Evolutionary conservation across 2,113 vertebrate species (phyloP), one percentile per base, ranked within the genome.

Genomic region (Pyrgilauda ruficollis): DNA sequence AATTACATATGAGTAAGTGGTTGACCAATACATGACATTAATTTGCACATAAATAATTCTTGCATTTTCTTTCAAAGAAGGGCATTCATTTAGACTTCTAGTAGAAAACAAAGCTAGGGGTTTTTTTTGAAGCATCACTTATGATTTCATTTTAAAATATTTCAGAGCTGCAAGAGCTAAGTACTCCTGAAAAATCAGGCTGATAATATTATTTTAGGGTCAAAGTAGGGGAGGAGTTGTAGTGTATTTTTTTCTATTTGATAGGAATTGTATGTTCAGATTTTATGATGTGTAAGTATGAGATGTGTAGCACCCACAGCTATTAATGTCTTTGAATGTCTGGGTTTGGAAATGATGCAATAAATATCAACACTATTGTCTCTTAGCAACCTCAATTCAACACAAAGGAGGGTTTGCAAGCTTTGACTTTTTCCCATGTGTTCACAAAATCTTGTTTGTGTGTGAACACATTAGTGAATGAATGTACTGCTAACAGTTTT

Each of bases 311-410:
- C 69, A 84, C 9, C 6, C 27, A 70, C 15, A 50, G 24, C 14
- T 66, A 76, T 69, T 89, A 76, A 76, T 91, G 91, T 82, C 16
- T 82, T 76, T 68, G 47, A 87, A 11, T 43, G 37, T 69, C 70
- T 87, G 26, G 1, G 8, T 87, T 95, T 83, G 58, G 41, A 91
- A 91, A 93, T 69, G 53, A 62, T 85, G 62, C 46, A 73, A 76
- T 50, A 82, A 30, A 62, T 93, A 77, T 74, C 46, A 75, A 55
- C 33, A 74, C 26, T 84, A 70, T 84, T 82, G 74, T 76, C 58
- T 84, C 87, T 93, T 94, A 93, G 87, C 87, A 96, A 86, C 92
- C 44, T 80, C 68, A 59, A 64, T 74, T 37, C 35, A 37, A 37
- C 35, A 81, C 35, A 94, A 92, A 86, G 47, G 7, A 37, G 7